Evolutionary conservation across 1,140 invertebrate species (phyloP), one percentile per base, ranked within the genome.

Genomic region (Ooceraea biroi): DNA sequence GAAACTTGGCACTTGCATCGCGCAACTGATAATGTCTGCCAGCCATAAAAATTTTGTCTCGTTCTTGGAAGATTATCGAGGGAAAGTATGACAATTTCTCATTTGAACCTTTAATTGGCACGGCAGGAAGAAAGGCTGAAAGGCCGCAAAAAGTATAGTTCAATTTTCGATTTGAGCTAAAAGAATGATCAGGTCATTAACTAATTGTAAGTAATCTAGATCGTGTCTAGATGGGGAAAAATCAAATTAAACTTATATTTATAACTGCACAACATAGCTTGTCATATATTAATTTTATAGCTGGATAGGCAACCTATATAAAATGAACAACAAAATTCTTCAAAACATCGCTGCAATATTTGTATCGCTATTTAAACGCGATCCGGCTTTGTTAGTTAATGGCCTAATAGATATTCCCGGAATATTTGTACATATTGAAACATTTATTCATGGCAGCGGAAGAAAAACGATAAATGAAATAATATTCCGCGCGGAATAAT

Each of bases 41-140:
- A 48, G 57, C 25, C 10, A 77, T 65, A 77, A 12, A n/a, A 36
- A 50, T 77, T 30, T 77, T 41, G 36, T 44, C 19, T 55, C 14
- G 19, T 66, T 77, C 10, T 5, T 41, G 10, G 0, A 7, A 52
- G 10, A 17, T 66, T 77, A 66, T 77, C n/a, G 27, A 22, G 8
- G 22, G 22, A 50, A 17, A 14, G 52, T 66, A n/a, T 25, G 48
- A 48, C 41, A 66, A 0, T 41, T 52, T 27, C 17, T 77, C 14
- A 52, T 22, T 41, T 52, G 36, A 63, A 22, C 12, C 22, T n/a
- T 46, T 48, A 76, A 17, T 50, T 55, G 3, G 4, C 12, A 19
- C 8, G n/a, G 11, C 17, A 12, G 0, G 10, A 60, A 61, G 17
- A 30, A 46, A 61, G 22, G n/a, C n/a, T n/a, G n/a, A n/a, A n/a